Evolutionary conservation across 2,113 vertebrate genomes (phyloP).

Genomic region (Pituophis catenifer): DNA sequence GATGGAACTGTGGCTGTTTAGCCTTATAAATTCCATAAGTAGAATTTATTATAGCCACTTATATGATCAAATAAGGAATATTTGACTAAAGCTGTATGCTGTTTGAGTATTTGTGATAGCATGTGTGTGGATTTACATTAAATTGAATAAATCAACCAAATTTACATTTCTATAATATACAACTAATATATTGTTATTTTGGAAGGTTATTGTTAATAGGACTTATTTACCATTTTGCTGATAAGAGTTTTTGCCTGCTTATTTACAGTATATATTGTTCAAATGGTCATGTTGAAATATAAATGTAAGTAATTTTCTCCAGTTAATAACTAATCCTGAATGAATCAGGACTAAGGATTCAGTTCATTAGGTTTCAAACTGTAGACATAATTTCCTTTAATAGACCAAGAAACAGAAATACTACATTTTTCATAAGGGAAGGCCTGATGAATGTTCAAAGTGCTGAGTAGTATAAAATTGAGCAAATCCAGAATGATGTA

Average conservation of each 20-base stretch:
- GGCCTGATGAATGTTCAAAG: conserved; percentile 24
- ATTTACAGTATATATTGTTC: conserved; percentile 52
- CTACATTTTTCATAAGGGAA: conserved; percentile 55
- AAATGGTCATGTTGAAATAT: conserved; percentile 49
- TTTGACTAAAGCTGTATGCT: conserved; percentile 6
- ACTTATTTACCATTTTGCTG: conserved; percentile 41
- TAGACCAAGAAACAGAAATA: conserved; percentile 30
- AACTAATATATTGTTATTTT: conserved; percentile 10
- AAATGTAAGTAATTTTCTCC: conserved; percentile 59
- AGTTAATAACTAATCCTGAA: conserved; percentile 65
- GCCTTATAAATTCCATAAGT: neutral
- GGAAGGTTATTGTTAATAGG: conserved; percentile 33
- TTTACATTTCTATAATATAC: conserved; percentile 33
- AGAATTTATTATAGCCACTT: neutral
- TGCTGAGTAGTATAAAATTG: conserved; percentile 22
- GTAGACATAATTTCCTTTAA: conserved; percentile 61
- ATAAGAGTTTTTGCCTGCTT: conserved; percentile 7
- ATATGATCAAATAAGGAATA: neutral
- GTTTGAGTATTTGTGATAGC: neutral
- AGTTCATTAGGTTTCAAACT: conserved; percentile 64
- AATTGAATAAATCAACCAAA: conserved; percentile 35
- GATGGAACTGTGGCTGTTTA: neutral
- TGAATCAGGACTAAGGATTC: conserved; percentile 57
- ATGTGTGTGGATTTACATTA: conserved; percentile 25
- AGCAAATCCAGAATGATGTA: neutral